These are phyloP conservation scores for Pseudopipra pipra DNA, from an alignment of 2,113 vertebrate species.

Conservation along the genomic window DNA sequence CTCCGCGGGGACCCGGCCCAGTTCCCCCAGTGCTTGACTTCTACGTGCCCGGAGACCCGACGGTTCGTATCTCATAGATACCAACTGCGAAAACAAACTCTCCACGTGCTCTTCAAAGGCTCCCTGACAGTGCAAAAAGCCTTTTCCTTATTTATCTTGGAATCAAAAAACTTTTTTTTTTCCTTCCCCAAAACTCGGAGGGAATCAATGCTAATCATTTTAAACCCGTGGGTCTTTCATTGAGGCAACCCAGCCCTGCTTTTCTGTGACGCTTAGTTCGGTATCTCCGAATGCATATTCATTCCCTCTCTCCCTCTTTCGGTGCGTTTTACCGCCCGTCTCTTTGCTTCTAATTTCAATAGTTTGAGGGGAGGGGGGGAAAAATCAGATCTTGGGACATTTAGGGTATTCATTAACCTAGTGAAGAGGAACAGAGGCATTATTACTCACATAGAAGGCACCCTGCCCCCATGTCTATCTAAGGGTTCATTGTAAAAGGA, in stretches of 20 bases:
- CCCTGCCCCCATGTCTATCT: slow-evolving; percentile 86
- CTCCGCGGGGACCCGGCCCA: neutral
- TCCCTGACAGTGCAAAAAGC: slow-evolving; percentile 41
- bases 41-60: neutral
- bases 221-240: slow-evolving; percentile 5
- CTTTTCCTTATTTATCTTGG: slow-evolving; percentile 64
- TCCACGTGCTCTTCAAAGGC: neutral
- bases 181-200: neutral
- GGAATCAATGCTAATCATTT: slow-evolving; percentile 61
- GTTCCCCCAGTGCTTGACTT: neutral
- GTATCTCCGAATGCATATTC: slow-evolving; percentile 8
- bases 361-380: slow-evolving; percentile 28
- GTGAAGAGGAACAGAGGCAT: slow-evolving; percentile 81
- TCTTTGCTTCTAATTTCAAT: slow-evolving; percentile 75
- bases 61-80: neutral
- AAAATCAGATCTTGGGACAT: slow-evolving; percentile 65
- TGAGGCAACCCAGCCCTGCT: neutral
- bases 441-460: slow-evolving; percentile 81
- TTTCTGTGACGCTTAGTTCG: neutral
- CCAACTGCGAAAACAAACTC: neutral
- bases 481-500: slow-evolving; percentile 93
- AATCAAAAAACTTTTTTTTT: neutral
- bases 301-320: neutral
- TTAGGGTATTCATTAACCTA: slow-evolving; percentile 82
- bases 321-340: slow-evolving; percentile 50